phyloP scores from a whole-genome alignment of 2,113 vertebrate species.

The Pseudolaguvia tuberculata region DNA sequence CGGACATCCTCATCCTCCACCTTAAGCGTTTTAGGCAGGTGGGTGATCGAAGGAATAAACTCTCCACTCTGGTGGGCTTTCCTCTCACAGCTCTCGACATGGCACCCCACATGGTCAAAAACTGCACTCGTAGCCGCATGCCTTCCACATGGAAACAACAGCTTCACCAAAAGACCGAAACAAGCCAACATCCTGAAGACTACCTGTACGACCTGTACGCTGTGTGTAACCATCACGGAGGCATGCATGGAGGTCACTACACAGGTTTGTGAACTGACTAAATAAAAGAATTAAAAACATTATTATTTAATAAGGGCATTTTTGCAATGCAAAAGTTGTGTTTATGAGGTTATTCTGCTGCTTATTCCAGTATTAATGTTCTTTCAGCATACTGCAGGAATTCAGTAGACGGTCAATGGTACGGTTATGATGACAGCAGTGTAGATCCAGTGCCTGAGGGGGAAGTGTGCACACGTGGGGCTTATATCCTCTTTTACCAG shows the following conservation, averaged over 20 bases:
- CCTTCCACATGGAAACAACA: constrained; percentile 43
- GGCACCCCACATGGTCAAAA: constrained; percentile 85
- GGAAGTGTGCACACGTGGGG: constrained; percentile 81
- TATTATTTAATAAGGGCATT: too few relatives aligned
- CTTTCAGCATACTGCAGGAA: constrained; percentile 86
- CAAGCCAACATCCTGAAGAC: constrained; percentile 61
- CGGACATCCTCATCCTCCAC: constrained; percentile 94
- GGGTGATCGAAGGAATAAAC: constrained; percentile 85
- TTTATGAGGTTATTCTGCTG: background rate
- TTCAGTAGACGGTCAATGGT: constrained; percentile 87
- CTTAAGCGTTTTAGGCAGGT: constrained; percentile 94
- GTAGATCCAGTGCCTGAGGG: constrained; percentile 76
- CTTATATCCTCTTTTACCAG: constrained; percentile 96
- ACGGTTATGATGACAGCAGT: constrained; percentile 85
- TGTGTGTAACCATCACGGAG: constrained; percentile 95
- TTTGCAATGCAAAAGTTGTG: background rate
- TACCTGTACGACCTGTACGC: constrained; percentile 90
- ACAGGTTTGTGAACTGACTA: constrained; percentile 73
- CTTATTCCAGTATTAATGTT: background rate
- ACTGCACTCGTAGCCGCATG: constrained; percentile 49
- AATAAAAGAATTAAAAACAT: too few relatives aligned
- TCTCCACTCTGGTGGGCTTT: constrained; percentile 87
- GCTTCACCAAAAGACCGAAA: constrained; percentile 58
- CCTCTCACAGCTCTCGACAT: constrained; percentile 85
- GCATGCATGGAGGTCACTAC: constrained; percentile 94